Base-by-base conservation (phyloP, 2,113 vertebrate genomes). In the Leptocoma aspasia region DNA sequence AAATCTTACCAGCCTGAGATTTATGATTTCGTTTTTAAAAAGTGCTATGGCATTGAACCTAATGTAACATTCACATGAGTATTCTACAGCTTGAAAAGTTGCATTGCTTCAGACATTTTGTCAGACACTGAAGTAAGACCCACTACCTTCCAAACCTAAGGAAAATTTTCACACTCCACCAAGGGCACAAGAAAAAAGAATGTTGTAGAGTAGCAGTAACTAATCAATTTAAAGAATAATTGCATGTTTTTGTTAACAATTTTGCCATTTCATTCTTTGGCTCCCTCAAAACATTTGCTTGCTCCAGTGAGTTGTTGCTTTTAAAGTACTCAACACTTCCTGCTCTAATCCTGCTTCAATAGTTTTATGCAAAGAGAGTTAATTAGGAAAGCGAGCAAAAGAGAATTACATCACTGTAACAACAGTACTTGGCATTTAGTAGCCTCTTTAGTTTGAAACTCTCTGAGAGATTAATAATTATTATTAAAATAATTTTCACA, bases 391-490 rank as follows among this genome's bases (percentile, higher is more conserved):
- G 15, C 2, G 1, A 89, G 61, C 27, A 80, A 60, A 92, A 86
- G 52, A 78, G 21, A 92, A 77, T 63, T 75, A 52, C n/a, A 73
- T 73, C 71, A 92, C 59, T 45, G 35, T 72, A 86, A 83, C 54
- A 90, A 92, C 60, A 89, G 56, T 20, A 83, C 39, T 78, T 91
- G 77, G 79, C 80, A 89, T 83, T 93, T 78, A 92, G 77, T 30
- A 78, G 64, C 52, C 71, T 76, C 60, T 92, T 83, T 13, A 73
- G 49, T 81, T 65, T 75, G 54, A 96, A 85, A 68, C 30, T 66
- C 73, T 87, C 27, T 37, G 59, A 63, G 49, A 88, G 9, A 60
- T 69, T 60, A 92, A 66, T 54, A 92, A 76, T 56, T 77, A 47
- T 47, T 76, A 76, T 27, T 72, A 13, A 92, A 93, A 82, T 76